Evolutionary conservation across 2,888 invertebrate species (phyloP).

Genomic region (Andrena bicolor): DNA sequence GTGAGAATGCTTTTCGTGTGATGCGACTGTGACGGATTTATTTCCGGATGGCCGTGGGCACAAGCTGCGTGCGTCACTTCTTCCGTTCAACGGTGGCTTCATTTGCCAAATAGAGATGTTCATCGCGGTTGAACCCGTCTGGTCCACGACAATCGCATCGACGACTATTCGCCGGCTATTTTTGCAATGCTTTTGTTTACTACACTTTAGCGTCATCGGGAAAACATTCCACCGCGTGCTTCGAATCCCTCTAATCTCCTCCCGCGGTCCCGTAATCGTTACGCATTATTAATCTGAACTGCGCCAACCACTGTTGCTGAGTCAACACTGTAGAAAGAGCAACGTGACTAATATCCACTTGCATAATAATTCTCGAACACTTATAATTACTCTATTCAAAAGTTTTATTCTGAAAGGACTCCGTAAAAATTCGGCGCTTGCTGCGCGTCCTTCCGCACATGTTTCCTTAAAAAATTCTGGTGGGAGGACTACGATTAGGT

Average conservation of each 20-base stretch:
- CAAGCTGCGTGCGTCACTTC: slow-evolving; percentile 35
- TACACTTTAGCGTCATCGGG: not conserved
- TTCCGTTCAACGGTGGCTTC: slow-evolving; percentile 32
- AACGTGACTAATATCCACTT: too few species aligned
- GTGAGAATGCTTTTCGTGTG: slow-evolving; percentile 23
- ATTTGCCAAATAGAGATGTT: slow-evolving; percentile 52
- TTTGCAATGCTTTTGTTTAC: not conserved
- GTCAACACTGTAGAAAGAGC: too few species aligned
- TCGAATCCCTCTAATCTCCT: too few species aligned
- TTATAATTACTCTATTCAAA: too few species aligned
- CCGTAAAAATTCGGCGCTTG: too few species aligned
- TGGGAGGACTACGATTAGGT: slow-evolving; percentile 15
- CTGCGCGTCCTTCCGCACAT: too few species aligned
- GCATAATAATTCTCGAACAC: too few species aligned
- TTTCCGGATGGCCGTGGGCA: slow-evolving; percentile 53
- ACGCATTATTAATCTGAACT: too few species aligned
- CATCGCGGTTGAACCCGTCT: slow-evolving; percentile 10
- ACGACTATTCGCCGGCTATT: slow-evolving; percentile 31
- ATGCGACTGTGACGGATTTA: slow-evolving; percentile 49
- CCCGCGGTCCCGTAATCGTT: too few species aligned
- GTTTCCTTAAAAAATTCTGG: not conserved
- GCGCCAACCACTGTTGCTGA: too few species aligned
- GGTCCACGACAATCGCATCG: not conserved
- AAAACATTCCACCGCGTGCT: not conserved
- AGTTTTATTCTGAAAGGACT: too few species aligned